Evolutionary conservation across 2,113 vertebrate species (phyloP).

Genomic region (Melanerpes aurifrons): DNA sequence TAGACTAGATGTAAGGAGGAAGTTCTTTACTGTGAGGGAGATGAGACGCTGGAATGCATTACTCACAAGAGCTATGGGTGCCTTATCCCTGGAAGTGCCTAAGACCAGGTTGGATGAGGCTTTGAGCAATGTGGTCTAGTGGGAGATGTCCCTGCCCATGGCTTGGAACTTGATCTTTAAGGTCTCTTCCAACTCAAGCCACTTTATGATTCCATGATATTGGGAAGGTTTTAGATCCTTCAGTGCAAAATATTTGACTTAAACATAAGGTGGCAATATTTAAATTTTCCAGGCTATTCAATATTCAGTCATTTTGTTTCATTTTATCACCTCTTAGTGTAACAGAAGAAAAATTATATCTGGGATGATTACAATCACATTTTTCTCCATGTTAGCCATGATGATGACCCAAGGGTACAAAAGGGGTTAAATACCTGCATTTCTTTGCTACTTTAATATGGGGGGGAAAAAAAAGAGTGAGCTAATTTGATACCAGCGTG

Average conservation of each 20-base stretch:
- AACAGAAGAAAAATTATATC: slow-evolving; percentile 18
- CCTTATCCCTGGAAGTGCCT: too few relatives aligned
- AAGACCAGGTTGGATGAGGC: too few relatives aligned
- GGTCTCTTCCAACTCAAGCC: too few relatives aligned
- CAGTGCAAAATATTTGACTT: slow-evolving; percentile 51
- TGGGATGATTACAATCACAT: background rate
- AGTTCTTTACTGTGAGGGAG: too few relatives aligned
- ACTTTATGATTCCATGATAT: background rate
- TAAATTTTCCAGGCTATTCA: slow-evolving; percentile 32
- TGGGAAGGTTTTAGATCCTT: slow-evolving; percentile 52
- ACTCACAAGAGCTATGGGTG: too few relatives aligned
- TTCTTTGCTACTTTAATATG: background rate
- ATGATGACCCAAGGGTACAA: background rate
- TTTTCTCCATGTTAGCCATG: background rate
- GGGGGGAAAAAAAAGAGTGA: background rate
- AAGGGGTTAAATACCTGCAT: slow-evolving; percentile 43
- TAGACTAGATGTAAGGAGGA: too few relatives aligned
- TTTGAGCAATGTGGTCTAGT: too few relatives aligned
- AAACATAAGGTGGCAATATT: slow-evolving; percentile 51
- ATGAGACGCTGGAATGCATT: too few relatives aligned
- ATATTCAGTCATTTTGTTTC: slow-evolving; percentile 17
- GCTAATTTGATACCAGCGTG: slow-evolving; percentile 25
- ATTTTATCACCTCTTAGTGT: slow-evolving; percentile 21
- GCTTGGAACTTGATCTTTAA: too few relatives aligned
- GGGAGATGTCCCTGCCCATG: too few relatives aligned